phyloP scores from a whole-genome alignment of 2,888 invertebrate species.

The Sinhomidia bicolor region DNA sequence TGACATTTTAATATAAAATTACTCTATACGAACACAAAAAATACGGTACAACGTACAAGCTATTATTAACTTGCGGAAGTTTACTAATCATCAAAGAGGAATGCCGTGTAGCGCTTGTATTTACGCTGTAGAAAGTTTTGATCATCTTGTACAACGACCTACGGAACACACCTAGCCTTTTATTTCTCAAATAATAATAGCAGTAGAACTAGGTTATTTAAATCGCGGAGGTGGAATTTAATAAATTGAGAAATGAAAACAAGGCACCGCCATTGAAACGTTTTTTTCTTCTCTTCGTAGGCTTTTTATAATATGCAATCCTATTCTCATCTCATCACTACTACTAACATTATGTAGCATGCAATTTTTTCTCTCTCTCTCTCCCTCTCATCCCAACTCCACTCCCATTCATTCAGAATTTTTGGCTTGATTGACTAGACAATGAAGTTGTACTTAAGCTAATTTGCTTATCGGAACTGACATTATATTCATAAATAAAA shows the following conservation, averaged over 20 bases:
- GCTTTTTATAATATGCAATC: conserved; percentile 8
- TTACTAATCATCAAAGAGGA: not conserved
- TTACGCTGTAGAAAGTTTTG: conserved; percentile 34
- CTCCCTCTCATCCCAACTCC: no score
- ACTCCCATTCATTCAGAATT: conserved; percentile 39
- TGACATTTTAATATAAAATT: no score
- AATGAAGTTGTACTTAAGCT: conserved; percentile 69
- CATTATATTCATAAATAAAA: conserved; percentile 62
- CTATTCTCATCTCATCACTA: not conserved
- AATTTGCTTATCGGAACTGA: conserved; percentile 69
- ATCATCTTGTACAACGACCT: not conserved
- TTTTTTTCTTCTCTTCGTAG: conserved; percentile 36
- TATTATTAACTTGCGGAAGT: not conserved
- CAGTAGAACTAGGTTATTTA: conserved; percentile 50
- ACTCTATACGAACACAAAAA: no score
- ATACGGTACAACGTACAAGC: no score
- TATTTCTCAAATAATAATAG: conserved; percentile 14
- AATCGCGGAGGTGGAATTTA: conserved; percentile 70
- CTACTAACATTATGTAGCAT: no score
- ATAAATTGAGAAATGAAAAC: conserved; percentile 65
- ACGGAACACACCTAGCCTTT: conserved; percentile 42
- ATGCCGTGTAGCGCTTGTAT: not conserved
- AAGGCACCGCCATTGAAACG: conserved; percentile 37
- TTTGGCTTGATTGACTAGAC: conserved; percentile 74
- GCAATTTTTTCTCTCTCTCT: conserved; percentile 1